Conservation (phyloP, 2,113 vertebrate species). For the Vulpes ferrilata region DNA sequence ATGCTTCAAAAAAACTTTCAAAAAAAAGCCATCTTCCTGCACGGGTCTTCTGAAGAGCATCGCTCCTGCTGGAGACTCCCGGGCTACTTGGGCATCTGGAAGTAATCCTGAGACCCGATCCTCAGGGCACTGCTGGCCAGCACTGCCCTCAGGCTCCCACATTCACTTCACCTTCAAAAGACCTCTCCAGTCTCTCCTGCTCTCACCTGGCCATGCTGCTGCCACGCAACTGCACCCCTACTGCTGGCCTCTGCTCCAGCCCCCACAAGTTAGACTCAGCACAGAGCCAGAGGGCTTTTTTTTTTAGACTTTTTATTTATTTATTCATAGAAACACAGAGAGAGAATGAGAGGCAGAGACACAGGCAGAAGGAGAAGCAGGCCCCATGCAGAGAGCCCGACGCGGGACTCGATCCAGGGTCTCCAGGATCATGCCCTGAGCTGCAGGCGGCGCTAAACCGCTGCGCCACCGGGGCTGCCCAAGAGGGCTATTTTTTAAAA, state of each 20-base stretch:
- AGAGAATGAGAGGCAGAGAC: no score
- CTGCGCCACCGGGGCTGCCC: no score
- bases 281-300: neutral
- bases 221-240: no score
- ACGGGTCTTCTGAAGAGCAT: accelerated
- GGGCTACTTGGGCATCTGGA: neutral
- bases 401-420: no score
- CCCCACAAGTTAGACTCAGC: neutral
- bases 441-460: no score
- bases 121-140: no score
- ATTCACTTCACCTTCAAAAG: neutral
- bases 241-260: neutral
- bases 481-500: neutral
- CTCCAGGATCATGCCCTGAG: no score
- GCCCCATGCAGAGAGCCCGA: no score
- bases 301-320: no score
- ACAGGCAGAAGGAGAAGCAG: no score
- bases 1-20: neutral
- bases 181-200: neutral
- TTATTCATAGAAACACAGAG: no score
- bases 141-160: no score
- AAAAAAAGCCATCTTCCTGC: accelerated
- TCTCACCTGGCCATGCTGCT: neutral
- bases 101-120: neutral
- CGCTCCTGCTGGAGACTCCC: neutral